Base-by-base conservation (phyloP, 2,113 vertebrate genomes). In the Atlantisia rogersi region DNA sequence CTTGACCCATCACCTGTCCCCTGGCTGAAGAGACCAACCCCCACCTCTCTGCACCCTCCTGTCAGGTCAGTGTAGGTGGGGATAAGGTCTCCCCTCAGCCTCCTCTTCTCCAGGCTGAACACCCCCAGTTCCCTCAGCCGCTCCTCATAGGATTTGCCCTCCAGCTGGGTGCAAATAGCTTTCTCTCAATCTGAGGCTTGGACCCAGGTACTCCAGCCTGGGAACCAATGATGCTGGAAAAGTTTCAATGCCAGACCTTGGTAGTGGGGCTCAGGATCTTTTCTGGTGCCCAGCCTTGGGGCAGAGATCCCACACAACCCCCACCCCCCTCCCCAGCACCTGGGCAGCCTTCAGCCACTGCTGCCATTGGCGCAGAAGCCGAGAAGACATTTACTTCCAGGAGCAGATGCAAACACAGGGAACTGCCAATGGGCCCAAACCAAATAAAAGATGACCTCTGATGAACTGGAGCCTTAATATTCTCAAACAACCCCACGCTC, bases 341-440 rank as follows among this genome's bases (percentile, higher is more conserved):
- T 0, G 0, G 68, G 55, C 74, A 88, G 32, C 42, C 24, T 65
- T 42, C 0, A 1, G 32, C 69, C 0, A 1, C 83, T 88, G 69
- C 77, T 86, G 73, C 11, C 13, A 1, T 35, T 40, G 70, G 90
- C 67, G 62, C 59, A 42, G 35, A 59, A 92, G 26, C 6, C 0
- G 2, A 71, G 69, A 28, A 24, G 71, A 52, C 52, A 48, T 32
- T 32, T 79, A 50, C 80, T 93, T 86, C 55, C 60, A 46, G 2
- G 25, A 87, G 56, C 59, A 87, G 29, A 71, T 35, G 81, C 74
- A 95, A 93, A 92, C 76, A 81, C 71, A 32, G 46, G 55, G 82
- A 90, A 22, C 35, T 83, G 55, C 68, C 82, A 80, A 8, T 6
- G 76, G 94, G 82, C 67, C 86, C 50, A 92, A 92, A 63, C 28